Percentiles rank a stretch among this genome's conserved stretches.
Evolutionary conservation across 2,797 vertebrate genomes (phyloP).

Genomic region (Netta rufina): DNA sequence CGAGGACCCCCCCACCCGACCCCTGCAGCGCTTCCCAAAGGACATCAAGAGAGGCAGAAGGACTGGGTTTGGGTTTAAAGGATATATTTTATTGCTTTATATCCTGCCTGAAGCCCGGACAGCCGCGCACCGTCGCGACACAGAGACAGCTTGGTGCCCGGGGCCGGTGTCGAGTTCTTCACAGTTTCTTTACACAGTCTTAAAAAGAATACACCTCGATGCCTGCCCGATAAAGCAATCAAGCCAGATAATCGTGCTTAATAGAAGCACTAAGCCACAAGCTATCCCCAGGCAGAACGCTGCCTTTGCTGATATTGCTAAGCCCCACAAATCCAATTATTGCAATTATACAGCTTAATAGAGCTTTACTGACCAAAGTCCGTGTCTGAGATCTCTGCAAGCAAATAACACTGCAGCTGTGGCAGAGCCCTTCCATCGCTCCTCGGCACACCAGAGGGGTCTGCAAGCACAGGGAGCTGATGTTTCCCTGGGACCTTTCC

Average conservation of each 20-base stretch:
- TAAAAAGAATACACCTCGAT: not conserved
- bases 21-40: not conserved
- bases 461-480: not conserved
- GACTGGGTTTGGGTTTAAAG: not conserved
- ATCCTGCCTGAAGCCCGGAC: not conserved
- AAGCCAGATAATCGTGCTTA: not conserved
- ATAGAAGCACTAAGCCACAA: not conserved
- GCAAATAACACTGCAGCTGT: not conserved
- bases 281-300: not conserved
- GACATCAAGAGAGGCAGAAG: not conserved
- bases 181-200: constrained; percentile 56
- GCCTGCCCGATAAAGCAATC: not conserved
- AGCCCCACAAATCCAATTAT: constrained; percentile 9
- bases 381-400: not conserved
- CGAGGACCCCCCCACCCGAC: not conserved
- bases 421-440: not conserved
- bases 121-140: accelerated
- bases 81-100: constrained; percentile 39
- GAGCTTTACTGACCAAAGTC: constrained; percentile 51
- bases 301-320: not conserved
- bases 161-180: not conserved
- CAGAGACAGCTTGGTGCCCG: accelerated
- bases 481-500: not conserved
- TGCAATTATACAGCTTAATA: constrained; percentile 2
- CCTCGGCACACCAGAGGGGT: not conserved